Percentiles rank a stretch among this genome's conserved stretches.
phyloP scores from a whole-genome alignment of 2,888 invertebrate species.

The Pilophorus perplexus region DNA sequence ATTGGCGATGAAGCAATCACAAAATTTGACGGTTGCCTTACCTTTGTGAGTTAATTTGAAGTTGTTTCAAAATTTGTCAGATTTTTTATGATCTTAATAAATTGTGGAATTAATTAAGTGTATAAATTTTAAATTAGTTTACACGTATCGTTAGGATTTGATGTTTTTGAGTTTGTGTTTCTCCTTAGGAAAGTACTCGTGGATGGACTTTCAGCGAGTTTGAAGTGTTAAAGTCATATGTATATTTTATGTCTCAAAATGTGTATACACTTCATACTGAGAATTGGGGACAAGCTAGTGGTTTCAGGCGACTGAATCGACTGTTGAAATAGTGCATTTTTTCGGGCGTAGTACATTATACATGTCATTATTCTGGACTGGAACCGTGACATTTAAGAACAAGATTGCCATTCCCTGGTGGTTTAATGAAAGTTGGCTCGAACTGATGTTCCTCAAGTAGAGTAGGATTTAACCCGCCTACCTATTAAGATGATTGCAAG shows the following conservation, averaged over 20 bases:
- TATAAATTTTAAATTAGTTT: constrained; percentile 29
- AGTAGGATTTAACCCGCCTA: no score
- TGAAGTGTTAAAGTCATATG: constrained; percentile 19
- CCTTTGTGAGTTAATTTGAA: constrained; percentile 28
- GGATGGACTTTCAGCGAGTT: not conserved
- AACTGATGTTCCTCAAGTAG: no score
- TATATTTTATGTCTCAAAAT: constrained; percentile 26
- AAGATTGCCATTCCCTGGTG: no score
- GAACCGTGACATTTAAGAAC: no score
- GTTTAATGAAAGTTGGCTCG: no score
- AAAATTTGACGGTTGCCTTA: constrained; percentile 40
- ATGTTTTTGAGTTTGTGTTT: constrained; percentile 21
- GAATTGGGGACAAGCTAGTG: constrained; percentile 27
- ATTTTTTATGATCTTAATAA: constrained; percentile 27
- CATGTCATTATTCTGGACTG: no score
- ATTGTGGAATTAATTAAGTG: constrained; percentile 16
- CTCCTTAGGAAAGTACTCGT: constrained; percentile 18
- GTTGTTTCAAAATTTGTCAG: constrained; percentile 28
- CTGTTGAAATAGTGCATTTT: no score
- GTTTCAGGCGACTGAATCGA: no score
- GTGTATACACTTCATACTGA: not conserved
- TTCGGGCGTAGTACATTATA: no score
- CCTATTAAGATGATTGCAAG: not conserved
- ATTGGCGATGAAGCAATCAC: constrained; percentile 39
- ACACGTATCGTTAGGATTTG: constrained; percentile 16